Conservation (phyloP, 2,797 vertebrate genomes). For the Acanthurus lineatus region DNA sequence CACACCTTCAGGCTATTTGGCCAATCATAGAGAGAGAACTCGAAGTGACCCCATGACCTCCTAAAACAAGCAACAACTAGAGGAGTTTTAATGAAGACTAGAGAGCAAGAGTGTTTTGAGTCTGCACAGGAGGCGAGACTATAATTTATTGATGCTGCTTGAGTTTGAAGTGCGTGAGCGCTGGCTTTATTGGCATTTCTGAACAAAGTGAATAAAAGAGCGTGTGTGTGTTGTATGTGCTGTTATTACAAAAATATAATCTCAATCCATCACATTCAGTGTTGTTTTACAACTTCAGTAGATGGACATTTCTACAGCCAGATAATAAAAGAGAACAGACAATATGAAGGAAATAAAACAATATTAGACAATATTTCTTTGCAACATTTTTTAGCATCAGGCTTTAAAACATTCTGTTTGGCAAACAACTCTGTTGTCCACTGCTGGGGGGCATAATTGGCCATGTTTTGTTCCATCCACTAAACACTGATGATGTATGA, state of each 20-base stretch:
- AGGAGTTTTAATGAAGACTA: conserved; percentile 29
- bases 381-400: neutral
- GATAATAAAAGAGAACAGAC: neutral
- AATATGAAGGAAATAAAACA: neutral
- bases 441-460: neutral
- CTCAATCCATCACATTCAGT: neutral
- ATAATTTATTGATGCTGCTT: conserved; percentile 19
- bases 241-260: neutral
- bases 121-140: conserved; percentile 23
- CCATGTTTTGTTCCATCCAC: neutral
- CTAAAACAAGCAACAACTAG: conserved; percentile 15
- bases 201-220: conserved; percentile 10
- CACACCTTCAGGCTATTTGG: neutral
- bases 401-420: neutral
- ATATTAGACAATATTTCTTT: neutral
- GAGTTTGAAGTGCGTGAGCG: conserved; percentile 8
- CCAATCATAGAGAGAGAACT: conserved; percentile 45
- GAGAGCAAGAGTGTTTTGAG: conserved; percentile 2
- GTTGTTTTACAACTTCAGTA: conserved; percentile 15
- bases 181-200: conserved; percentile 19
- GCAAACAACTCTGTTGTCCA: neutral
- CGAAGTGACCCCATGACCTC: conserved; percentile 31
- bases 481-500: neutral
- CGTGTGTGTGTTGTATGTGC: neutral
- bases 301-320: neutral